Conservation (phyloP, 2,888 invertebrate species). For the Agrochola lota region DNA sequence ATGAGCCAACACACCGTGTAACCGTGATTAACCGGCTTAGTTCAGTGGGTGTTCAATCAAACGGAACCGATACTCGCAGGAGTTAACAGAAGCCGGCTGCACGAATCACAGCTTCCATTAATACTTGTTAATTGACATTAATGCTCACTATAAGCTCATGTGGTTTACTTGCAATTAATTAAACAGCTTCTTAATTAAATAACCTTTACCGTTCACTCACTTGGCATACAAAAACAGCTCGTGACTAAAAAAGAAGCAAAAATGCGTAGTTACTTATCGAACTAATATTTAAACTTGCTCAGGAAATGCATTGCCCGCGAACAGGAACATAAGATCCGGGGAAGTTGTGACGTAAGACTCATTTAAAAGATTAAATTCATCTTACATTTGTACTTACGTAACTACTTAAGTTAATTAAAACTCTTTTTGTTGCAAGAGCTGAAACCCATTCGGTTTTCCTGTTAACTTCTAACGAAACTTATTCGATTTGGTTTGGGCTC, state of each 20-base stretch:
- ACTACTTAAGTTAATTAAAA: slow-evolving; percentile 54
- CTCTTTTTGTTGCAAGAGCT: slow-evolving; percentile 35
- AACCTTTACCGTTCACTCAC: slow-evolving; percentile 4
- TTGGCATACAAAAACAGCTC: slow-evolving; percentile 10
- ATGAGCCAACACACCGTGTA: slow-evolving; percentile 76
- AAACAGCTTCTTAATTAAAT: slow-evolving; percentile 36
- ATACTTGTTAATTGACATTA: slow-evolving; percentile 77
- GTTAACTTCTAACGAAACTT: slow-evolving; percentile 8
- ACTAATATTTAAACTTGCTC: slow-evolving; percentile 69
- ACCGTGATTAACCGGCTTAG: slow-evolving; percentile 81
- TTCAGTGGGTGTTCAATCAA: slow-evolving; percentile 81
- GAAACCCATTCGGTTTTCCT: slow-evolving; percentile 32
- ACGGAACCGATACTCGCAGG: slow-evolving; percentile 77
- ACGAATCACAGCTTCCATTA: slow-evolving; percentile 75
- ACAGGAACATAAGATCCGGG: slow-evolving; percentile 48
- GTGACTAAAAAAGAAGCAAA: slow-evolving; percentile 16
- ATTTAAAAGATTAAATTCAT: slow-evolving; percentile 60
- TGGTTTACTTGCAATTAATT: slow-evolving; percentile 61
- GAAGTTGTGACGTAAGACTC: slow-evolving; percentile 50
- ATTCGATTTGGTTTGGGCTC: slow-evolving; percentile 21
- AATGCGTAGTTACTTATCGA: slow-evolving; percentile 36
- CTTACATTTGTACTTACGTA: slow-evolving; percentile 51
- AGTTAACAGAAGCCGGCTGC: slow-evolving; percentile 71
- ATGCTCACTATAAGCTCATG: slow-evolving; percentile 68
- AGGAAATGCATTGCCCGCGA: slow-evolving; percentile 65